Conservation (phyloP, 2,888 invertebrate genomes). For the Ennomos erosarius region DNA sequence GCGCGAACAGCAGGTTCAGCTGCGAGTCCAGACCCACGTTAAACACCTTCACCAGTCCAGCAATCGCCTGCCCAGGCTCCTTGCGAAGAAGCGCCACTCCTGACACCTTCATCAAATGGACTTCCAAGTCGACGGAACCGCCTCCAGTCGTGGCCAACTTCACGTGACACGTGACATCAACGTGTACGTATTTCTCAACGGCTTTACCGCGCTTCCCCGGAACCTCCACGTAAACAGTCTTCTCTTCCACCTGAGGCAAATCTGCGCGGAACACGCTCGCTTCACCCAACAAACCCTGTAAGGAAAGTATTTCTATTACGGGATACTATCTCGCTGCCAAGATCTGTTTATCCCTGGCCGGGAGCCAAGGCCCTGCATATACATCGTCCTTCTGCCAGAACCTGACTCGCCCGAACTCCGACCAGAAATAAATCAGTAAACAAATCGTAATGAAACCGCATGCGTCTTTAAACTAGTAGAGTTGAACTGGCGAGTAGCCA, state of each 20-base stretch:
- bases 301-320: slow-evolving; percentile 45
- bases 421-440: slow-evolving; percentile 50
- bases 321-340: slow-evolving; percentile 41
- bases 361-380: slow-evolving; percentile 54
- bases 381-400: slow-evolving; percentile 56
- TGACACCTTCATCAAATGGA: slow-evolving; percentile 88
- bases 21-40: slow-evolving; percentile 89
- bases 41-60: slow-evolving; percentile 86
- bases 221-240: slow-evolving; percentile 84
- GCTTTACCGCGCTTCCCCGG: slow-evolving; percentile 78
- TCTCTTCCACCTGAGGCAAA: slow-evolving; percentile 88
- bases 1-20: slow-evolving; percentile 87
- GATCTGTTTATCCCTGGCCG: slow-evolving; percentile 47
- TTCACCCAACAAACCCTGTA: slow-evolving; percentile 85
- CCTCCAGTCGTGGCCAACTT: slow-evolving; percentile 86
- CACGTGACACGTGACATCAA: slow-evolving; percentile 89
- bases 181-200: slow-evolving; percentile 87
- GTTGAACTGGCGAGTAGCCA: slow-evolving; percentile 13
- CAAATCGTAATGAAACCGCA: slow-evolving; percentile 41
- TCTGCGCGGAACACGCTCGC: slow-evolving; percentile 89
- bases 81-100: slow-evolving; percentile 88
- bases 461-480: slow-evolving; percentile 28
- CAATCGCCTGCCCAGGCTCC: slow-evolving; percentile 81
- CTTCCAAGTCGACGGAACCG: slow-evolving; percentile 83
- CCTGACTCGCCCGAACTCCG: slow-evolving; percentile 47